phyloP scores from a whole-genome alignment of 2,888 invertebrate species.

The Philereme vetulata region DNA sequence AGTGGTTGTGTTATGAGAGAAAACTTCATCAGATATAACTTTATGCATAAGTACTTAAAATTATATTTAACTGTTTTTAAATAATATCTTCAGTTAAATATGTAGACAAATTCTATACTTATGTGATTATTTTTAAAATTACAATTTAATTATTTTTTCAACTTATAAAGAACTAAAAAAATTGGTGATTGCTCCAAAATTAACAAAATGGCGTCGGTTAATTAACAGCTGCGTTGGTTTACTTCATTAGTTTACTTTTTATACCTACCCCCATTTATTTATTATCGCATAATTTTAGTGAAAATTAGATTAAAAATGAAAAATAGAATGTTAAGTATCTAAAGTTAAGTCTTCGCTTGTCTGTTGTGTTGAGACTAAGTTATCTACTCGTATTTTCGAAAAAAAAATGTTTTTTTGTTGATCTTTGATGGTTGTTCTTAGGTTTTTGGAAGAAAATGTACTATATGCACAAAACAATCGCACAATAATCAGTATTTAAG shows the following conservation, averaged over 20 bases:
- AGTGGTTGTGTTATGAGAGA: too few relatives aligned
- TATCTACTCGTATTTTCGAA: conserved; percentile 44
- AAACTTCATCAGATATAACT: too few relatives aligned
- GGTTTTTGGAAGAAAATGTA: conserved; percentile 10
- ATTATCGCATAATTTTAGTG: conserved; percentile 48
- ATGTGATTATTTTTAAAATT: too few relatives aligned
- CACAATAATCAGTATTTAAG: not conserved
- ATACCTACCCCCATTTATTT: conserved; percentile 34
- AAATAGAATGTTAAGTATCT: conserved; percentile 51
- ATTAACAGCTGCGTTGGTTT: conserved; percentile 17
- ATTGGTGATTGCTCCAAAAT: not conserved
- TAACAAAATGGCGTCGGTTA: not conserved
- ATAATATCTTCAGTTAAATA: too few relatives aligned
- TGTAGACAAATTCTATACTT: too few relatives aligned
- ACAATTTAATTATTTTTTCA: too few relatives aligned
- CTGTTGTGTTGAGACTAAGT: conserved; percentile 49
- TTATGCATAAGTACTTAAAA: too few relatives aligned
- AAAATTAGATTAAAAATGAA: conserved; percentile 43
- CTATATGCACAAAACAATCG: not conserved
- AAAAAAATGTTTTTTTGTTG: conserved; percentile 31
- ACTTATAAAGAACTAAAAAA: too few relatives aligned
- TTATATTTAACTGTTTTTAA: too few relatives aligned
- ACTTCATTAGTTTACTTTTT: conserved; percentile 30
- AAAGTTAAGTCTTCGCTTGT: conserved; percentile 54
- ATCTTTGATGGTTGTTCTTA: conserved; percentile 24